Evolutionary conservation across 2,113 vertebrate species (phyloP).

Genomic region (Paracanthobrama guichenoti): DNA sequence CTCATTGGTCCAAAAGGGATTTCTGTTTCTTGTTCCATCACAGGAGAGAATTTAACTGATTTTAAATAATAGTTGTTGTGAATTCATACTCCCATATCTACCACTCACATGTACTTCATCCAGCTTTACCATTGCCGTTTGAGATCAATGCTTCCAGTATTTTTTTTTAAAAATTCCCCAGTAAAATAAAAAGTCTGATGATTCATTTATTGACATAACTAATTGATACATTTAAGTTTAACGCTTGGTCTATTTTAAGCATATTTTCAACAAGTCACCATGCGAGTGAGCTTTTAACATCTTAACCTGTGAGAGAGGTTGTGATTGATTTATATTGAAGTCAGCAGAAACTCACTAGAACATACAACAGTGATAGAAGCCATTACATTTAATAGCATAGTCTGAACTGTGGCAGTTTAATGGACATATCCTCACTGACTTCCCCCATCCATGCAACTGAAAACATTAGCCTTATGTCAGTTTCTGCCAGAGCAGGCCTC

Average conservation of each 20-base stretch:
- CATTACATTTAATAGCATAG: conserved; percentile 40
- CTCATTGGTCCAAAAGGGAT: neutral
- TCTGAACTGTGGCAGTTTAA: conserved; percentile 45
- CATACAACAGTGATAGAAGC: conserved; percentile 39
- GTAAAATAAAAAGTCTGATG: neutral
- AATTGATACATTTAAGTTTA: neutral
- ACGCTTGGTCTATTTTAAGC: neutral
- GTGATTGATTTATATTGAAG: conserved; percentile 35
- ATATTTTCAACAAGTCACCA: neutral
- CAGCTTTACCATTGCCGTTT: neutral
- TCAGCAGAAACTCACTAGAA: conserved; percentile 43
- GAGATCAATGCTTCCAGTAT: neutral
- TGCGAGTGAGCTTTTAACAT: conserved; percentile 34
- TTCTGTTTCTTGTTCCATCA: neutral
- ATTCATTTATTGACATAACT: neutral
- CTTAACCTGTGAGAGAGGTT: conserved; percentile 16
- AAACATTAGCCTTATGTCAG: conserved; percentile 37
- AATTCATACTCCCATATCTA: neutral
- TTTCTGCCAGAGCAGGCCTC: conserved; percentile 21
- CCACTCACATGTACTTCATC: neutral
- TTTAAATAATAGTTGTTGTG: conserved; percentile 1
- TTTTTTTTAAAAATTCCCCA: neutral
- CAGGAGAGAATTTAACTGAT: neutral
- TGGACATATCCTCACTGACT: conserved; percentile 36
- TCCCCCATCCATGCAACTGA: conserved; percentile 19